Conservation (phyloP, 2,888 invertebrate genomes). For the Drosophila anceps region DNA sequence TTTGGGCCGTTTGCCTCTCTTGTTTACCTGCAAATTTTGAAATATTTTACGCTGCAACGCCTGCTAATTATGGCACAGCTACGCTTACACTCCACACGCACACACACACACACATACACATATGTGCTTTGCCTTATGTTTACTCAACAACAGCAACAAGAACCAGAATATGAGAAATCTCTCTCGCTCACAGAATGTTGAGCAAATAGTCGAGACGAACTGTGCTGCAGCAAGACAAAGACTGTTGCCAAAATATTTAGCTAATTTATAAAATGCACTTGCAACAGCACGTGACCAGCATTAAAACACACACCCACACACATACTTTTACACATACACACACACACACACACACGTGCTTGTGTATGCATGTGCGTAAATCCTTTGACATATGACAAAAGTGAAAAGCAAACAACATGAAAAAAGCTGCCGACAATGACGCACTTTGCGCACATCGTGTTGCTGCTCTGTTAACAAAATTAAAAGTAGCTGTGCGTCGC, state of each 20-base stretch:
- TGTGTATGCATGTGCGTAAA: neutral
- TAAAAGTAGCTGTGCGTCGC: neutral
- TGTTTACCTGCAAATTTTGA: conserved; percentile 52
- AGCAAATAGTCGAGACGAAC: conserved; percentile 54
- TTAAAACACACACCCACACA: neutral
- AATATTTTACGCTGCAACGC: conserved; percentile 57
- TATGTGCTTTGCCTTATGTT: conserved; percentile 39
- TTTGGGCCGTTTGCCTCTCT: conserved; percentile 7
- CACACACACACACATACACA: neutral
- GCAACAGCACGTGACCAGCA: conserved; percentile 25
- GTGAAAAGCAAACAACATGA: conserved; percentile 60
- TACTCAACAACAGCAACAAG: conserved; percentile 33
- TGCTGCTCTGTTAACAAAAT: conserved; percentile 8
- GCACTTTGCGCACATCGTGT: conserved; percentile 23
- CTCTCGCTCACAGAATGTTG: conserved; percentile 39
- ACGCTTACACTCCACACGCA: conserved; percentile 2
- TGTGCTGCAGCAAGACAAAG: conserved; percentile 10
- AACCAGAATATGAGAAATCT: conserved; percentile 29
- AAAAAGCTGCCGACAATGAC: conserved; percentile 34
- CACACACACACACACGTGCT: neutral
- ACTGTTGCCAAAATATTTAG: conserved; percentile 67
- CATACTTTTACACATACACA: neutral
- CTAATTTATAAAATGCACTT: conserved; percentile 71
- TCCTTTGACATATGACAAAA: conserved; percentile 44
- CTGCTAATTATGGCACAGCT: conserved; percentile 57